These are phyloP conservation scores for Geotrypetes seraphini DNA, from an alignment of 2,797 vertebrate species.

Conservation along the genomic window DNA sequence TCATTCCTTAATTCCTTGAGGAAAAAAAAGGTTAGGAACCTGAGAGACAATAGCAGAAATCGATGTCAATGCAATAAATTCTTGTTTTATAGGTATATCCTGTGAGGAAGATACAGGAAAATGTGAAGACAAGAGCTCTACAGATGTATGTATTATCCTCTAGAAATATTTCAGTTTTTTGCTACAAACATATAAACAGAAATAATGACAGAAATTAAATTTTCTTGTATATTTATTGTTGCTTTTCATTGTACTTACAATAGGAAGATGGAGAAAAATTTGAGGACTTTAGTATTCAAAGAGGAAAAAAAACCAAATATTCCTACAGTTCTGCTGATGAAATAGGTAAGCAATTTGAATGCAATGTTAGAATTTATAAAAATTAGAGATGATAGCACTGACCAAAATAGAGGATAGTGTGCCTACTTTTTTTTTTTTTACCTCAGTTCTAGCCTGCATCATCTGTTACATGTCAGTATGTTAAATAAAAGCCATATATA, in stretches of 20 bases:
- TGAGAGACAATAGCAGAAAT: too few species aligned
- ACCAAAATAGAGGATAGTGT: too few species aligned
- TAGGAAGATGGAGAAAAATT: constrained; percentile 41
- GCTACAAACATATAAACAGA: not conserved
- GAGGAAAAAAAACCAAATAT: constrained; percentile 44
- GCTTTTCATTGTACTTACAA: constrained; percentile 10
- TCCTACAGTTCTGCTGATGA: constrained; percentile 31
- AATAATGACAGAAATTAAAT: constrained; percentile 4
- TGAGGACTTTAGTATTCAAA: constrained; percentile 24
- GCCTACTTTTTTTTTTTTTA: too few species aligned
- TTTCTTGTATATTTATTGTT: not conserved
- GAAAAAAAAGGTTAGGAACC: too few species aligned
- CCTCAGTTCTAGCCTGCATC: too few species aligned
- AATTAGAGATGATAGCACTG: too few species aligned
- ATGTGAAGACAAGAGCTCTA: constrained; percentile 8
- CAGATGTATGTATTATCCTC: constrained; percentile 44
- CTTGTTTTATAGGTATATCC: constrained; percentile 32
- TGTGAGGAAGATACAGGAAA: constrained; percentile 30
- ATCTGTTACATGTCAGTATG: too few species aligned
- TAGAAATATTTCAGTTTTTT: not conserved
- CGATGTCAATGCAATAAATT: not conserved
- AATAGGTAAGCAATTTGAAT: too few species aligned
- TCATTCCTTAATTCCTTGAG: too few species aligned
- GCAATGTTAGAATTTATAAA: too few species aligned
- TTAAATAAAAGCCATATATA: too few species aligned